A percentile compares a stretch with the other conserved stretches of the same genome.
Evolutionary conservation across 2,113 vertebrate species (phyloP).

Genomic region (Chloebia gouldiae): DNA sequence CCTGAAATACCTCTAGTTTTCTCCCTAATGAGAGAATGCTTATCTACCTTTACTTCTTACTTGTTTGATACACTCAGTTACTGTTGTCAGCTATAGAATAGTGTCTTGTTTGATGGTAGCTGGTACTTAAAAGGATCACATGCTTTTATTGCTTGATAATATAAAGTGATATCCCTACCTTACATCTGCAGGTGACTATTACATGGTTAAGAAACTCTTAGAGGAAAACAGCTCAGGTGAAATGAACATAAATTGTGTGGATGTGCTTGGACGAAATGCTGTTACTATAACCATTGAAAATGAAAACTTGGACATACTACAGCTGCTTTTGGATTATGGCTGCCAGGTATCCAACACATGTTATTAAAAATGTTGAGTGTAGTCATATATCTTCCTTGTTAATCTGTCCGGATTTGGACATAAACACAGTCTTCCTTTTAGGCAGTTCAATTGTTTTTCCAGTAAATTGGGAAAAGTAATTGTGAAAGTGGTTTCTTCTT

Average conservation of each 20-base stretch:
- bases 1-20: not conserved
- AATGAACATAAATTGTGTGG: constrained; percentile 96
- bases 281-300: constrained; percentile 97
- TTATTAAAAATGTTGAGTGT: not conserved
- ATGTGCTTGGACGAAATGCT: constrained; percentile 94
- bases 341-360: constrained; percentile 83
- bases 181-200: constrained; percentile 90
- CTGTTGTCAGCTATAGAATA: not conserved
- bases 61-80: not conserved
- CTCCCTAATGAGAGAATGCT: not conserved
- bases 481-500: not conserved
- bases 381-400: not conserved
- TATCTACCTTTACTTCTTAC: not conserved
- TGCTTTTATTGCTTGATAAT: constrained; percentile 26
- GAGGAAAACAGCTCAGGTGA: constrained; percentile 92
- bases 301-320: constrained; percentile 95
- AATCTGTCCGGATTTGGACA: not conserved
- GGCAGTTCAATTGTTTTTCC: not conserved
- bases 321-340: constrained; percentile 93
- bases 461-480: not conserved
- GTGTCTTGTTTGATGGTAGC: not conserved
- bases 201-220: constrained; percentile 99
- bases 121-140: not conserved
- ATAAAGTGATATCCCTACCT: constrained; percentile 29
- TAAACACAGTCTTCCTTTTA: not conserved